Base-by-base conservation (phyloP, 1,140 invertebrate genomes). In the Polypedilum vanderplanki region DNA sequence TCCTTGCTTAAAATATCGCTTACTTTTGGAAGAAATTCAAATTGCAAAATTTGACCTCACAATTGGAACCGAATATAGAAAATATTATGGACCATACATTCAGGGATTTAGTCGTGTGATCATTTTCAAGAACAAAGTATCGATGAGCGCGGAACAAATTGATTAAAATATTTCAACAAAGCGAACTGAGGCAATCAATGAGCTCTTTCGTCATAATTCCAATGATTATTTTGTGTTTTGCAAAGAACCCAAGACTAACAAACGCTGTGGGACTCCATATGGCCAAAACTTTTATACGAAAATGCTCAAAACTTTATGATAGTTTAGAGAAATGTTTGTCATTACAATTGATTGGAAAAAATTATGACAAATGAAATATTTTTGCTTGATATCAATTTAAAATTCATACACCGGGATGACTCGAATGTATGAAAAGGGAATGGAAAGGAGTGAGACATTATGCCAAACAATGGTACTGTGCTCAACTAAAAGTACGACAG, bases 21-120 rank as follows among this genome's bases (percentile, higher is more conserved):
- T 94, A n/a, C n/a, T 80, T 95, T 95, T 80, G 94, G 93, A 75
- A 87, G 88, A 83, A n/a, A 90, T 92, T 20, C 79, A 82, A 22
- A 85, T 84, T 80, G 65, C 85, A 7, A 83, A n/a, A 81, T 22
- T 77, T 70, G 80, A 20, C 79, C n/a, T n/a, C 79, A 40, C 82
- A 79, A 3, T 78, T 79, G 15, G 78, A 80, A 57, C 77, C 78
- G 0, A 80, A 81, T 82, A 81, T 74, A 78, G 78, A 40, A 78
- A 74, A 0, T 77, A 82, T 57, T 80, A 82, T 79, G 79, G n/a
- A n/a, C n/a, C n/a, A 81, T 74, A 80, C 18, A 74, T 82, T 80
- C 0, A 80, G 78, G 9, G 76, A 77, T 0, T 75, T 78, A 4
- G 41, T 81, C 9, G 80, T 78, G 0, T 79, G 78, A 77, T 79